Evolutionary conservation across 2,888 invertebrate species (phyloP).

Genomic region (Apoda limacodes): DNA sequence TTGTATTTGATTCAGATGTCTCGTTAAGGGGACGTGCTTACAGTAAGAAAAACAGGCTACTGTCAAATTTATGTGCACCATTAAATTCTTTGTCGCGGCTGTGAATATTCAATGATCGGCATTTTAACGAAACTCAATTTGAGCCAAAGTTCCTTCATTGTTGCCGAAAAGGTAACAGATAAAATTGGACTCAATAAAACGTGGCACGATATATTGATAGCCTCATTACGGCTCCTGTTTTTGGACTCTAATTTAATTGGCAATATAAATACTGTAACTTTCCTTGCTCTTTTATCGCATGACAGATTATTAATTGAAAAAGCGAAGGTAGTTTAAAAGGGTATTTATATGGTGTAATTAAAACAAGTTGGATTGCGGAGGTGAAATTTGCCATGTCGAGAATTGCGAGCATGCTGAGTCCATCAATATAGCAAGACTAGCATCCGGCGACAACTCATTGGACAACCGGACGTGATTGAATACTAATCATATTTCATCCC

Average conservation of each 20-base stretch:
- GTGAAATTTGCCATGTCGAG: constrained; percentile 46
- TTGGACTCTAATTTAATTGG: constrained; percentile 53
- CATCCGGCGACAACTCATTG: constrained; percentile 50
- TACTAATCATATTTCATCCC: constrained; percentile 48
- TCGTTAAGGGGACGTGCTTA: constrained; percentile 38
- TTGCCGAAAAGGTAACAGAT: constrained; percentile 30
- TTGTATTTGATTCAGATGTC: constrained; percentile 51
- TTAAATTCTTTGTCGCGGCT: constrained; percentile 37
- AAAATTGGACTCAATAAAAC: constrained; percentile 25
- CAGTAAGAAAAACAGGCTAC: constrained; percentile 33
- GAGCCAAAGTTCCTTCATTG: constrained; percentile 37
- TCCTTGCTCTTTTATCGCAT: constrained; percentile 26
- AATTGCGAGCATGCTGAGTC: constrained; percentile 34
- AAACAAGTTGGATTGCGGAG: constrained; percentile 27
- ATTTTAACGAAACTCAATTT: constrained; percentile 58
- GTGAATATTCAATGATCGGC: constrained; percentile 29
- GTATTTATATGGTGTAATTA: constrained; percentile 38
- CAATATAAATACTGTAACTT: constrained; percentile 38
- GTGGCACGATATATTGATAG: constrained; percentile 34
- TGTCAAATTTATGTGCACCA: constrained; percentile 49
- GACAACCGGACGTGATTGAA: constrained; percentile 46
- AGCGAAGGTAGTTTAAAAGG: constrained; percentile 28
- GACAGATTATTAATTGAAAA: constrained; percentile 27
- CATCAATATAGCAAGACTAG: constrained; percentile 52
- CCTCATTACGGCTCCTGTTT: constrained; percentile 41